Percentiles rank a stretch among this genome's conserved stretches.
Evolutionary conservation across 2,888 invertebrate species (phyloP).

Genomic region (Dicyrtoma fusca): DNA sequence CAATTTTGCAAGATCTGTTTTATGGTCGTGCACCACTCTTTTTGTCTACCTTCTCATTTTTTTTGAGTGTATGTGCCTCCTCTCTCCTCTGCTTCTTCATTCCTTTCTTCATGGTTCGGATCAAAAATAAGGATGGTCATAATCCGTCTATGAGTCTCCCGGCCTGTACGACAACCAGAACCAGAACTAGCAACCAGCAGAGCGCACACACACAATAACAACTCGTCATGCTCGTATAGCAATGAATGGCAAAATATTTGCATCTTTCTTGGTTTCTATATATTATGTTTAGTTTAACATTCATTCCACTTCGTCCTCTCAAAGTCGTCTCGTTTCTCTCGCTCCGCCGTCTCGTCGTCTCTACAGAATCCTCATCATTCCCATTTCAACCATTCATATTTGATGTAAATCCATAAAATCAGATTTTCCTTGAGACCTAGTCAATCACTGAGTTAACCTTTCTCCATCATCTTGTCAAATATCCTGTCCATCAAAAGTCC

Average conservation of each 20-base stretch:
- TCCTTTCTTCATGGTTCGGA: slow-evolving; percentile 14
- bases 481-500: slow-evolving; percentile 26
- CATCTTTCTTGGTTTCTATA: slow-evolving; percentile 7
- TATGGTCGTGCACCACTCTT: slow-evolving; percentile 24
- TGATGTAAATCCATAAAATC: slow-evolving; percentile 37
- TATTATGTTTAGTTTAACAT: slow-evolving; percentile 22
- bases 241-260: slow-evolving; percentile 27
- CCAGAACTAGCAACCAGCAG: neutral
- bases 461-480: slow-evolving; percentile 29
- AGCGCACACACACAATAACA: slow-evolving; percentile 20
- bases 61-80: neutral
- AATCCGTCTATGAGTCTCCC: slow-evolving; percentile 14
- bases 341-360: neutral
- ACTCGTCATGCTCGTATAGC: slow-evolving; percentile 4
- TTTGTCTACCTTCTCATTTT: slow-evolving; percentile 6
- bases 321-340: neutral
- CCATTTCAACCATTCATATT: slow-evolving; percentile 33
- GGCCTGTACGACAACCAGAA: neutral
- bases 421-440: slow-evolving; percentile 29
- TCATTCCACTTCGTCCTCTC: slow-evolving; percentile 18
- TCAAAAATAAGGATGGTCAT: slow-evolving; percentile 27
- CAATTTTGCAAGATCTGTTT: slow-evolving; percentile 37
- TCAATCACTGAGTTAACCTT: slow-evolving; percentile 33
- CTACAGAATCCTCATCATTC: neutral
- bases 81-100: slow-evolving; percentile 15